A percentile compares a stretch with the other conserved stretches of the same genome.
Evolutionary conservation across 2,888 invertebrate species (phyloP).

Genomic region (Baronia brevicornis): DNA sequence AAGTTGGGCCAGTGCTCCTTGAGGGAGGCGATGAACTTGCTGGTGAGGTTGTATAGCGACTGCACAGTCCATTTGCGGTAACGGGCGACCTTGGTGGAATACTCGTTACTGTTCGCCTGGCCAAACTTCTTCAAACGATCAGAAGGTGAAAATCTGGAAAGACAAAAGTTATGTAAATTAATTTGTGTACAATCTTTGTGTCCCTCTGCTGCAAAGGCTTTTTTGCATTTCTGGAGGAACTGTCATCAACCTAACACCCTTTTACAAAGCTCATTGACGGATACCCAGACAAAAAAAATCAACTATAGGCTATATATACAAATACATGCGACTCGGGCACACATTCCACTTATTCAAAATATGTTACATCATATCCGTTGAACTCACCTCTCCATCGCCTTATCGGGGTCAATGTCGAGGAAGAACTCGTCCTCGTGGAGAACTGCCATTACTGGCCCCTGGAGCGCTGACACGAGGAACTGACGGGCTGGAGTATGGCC

Average conservation of each 20-base stretch:
- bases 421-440: slow-evolving; percentile 93
- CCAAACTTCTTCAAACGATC: slow-evolving; percentile 85
- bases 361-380: background rate
- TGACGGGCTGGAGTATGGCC: slow-evolving; percentile 92
- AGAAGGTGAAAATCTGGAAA: slow-evolving; percentile 49
- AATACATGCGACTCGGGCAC: too few relatives aligned
- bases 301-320: background rate
- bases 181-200: too few relatives aligned
- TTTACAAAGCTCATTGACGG: too few relatives aligned
- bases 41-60: slow-evolving; percentile 85
- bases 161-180: too few relatives aligned
- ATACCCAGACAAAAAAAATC: background rate
- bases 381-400: slow-evolving; percentile 80
- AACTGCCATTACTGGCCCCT: slow-evolving; percentile 92
- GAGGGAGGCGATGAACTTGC: slow-evolving; percentile 87
- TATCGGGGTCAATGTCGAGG: slow-evolving; percentile 93
- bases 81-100: slow-evolving; percentile 81
- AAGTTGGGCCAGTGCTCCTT: slow-evolving; percentile 91
- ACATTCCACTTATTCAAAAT: too few relatives aligned
- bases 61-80: slow-evolving; percentile 88
- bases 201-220: too few relatives aligned
- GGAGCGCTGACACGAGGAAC: slow-evolving; percentile 93
- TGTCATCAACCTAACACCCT: too few relatives aligned
- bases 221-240: too few relatives aligned
- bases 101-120: slow-evolving; percentile 82